phyloP scores from a whole-genome alignment of 2,113 vertebrate species.

The Oxyura jamaicensis region DNA sequence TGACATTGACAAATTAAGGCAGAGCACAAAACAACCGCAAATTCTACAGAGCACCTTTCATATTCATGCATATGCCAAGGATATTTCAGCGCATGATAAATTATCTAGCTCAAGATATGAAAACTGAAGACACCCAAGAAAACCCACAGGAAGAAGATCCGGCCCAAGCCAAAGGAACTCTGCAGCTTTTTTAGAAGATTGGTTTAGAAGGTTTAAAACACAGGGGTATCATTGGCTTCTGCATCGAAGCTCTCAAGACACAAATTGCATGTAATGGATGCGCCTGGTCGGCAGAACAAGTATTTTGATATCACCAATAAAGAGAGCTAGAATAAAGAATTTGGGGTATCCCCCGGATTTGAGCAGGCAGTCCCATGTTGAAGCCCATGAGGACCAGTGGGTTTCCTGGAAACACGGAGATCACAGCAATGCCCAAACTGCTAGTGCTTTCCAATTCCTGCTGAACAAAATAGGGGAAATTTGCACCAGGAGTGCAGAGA shows the following conservation, averaged over 20 bases:
- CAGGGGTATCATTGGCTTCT: not conserved
- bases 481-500: not conserved
- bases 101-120: not conserved
- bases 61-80: not conserved
- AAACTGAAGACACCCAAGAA: not conserved
- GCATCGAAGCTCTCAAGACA: not conserved
- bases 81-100: not conserved
- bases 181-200: not conserved
- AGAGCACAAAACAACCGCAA: not conserved
- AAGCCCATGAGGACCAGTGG: not conserved
- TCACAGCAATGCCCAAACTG: not conserved
- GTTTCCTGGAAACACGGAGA: not conserved
- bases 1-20: conserved; percentile 19
- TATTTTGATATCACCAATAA: not conserved
- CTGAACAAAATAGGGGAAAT: not conserved
- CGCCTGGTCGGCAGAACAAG: not conserved
- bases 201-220: not conserved
- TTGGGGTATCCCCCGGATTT: fast-evolving
- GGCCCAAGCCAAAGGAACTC: not conserved
- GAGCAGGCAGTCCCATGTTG: not conserved
- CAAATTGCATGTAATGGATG: not conserved
- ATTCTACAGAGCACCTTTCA: not conserved
- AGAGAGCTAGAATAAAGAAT: not conserved
- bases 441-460: not conserved
- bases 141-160: not conserved